A percentile compares a stretch with the other conserved stretches of the same genome.
Conservation (phyloP, 2,113 vertebrate species). For the Acrocephalus kingi region DNA sequence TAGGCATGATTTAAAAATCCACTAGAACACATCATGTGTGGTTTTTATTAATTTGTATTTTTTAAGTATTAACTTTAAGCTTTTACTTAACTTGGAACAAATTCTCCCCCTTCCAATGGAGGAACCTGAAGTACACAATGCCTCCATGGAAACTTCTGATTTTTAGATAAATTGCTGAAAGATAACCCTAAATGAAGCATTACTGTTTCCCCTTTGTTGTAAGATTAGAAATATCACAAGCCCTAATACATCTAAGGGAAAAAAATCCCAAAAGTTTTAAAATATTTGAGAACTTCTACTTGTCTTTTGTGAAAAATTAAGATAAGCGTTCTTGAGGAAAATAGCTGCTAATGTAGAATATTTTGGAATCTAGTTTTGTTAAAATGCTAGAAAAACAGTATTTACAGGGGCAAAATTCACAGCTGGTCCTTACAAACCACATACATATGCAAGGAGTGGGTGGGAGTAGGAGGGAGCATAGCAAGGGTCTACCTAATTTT, state of each 20-base stretch:
- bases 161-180: neutral
- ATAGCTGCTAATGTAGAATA: neutral
- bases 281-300: neutral
- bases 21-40: neutral
- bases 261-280: neutral
- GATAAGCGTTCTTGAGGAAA: neutral
- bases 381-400: conserved; percentile 15
- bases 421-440: conserved; percentile 59
- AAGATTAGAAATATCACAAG: neutral
- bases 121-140: neutral
- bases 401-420: conserved; percentile 58
- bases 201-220: neutral
- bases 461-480: conserved; percentile 55
- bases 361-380: neutral
- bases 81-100: neutral
- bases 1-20: neutral
- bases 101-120: neutral
- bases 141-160: neutral
- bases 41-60: neutral
- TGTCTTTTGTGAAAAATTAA: neutral
- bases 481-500: conserved; percentile 66
- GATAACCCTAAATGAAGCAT: neutral
- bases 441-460: conserved; percentile 63
- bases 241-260: neutral
- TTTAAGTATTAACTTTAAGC: neutral